Conservation (phyloP, 2,113 vertebrate species). For the Xiphophorus hellerii region DNA sequence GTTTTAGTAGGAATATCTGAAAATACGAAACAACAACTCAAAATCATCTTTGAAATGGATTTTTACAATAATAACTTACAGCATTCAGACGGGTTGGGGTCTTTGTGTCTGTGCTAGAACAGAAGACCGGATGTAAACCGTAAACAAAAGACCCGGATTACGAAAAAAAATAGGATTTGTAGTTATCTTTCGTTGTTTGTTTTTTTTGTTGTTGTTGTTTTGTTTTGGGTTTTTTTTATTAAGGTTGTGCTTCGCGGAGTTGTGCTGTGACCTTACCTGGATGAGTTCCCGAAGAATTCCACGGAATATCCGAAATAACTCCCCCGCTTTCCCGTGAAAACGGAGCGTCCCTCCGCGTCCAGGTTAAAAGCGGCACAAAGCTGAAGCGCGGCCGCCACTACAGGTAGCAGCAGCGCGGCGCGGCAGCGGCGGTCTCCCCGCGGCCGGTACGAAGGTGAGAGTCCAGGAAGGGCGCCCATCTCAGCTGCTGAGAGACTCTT, state of each 20-base stretch:
- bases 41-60: background rate
- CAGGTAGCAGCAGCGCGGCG: conserved; percentile 24
- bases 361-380: conserved; percentile 69
- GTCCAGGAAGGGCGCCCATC: conserved; percentile 65
- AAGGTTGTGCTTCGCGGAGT: no score
- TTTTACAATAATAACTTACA: background rate
- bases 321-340: conserved; percentile 61
- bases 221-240: background rate
- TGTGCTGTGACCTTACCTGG: conserved; percentile 52
- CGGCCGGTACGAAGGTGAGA: conserved; percentile 15
- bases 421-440: background rate
- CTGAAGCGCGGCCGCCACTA: conserved; percentile 30
- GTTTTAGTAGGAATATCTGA: background rate
- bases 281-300: conserved; percentile 66
- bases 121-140: background rate
- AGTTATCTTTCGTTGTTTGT: no score
- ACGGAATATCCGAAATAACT: conserved; percentile 76
- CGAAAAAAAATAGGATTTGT: background rate
- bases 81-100: background rate
- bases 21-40: background rate
- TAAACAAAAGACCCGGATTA: background rate
- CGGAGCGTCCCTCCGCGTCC: conserved; percentile 61
- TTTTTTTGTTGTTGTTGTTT: no score
- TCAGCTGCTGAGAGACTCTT: conserved; percentile 52
- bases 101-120: no score